A percentile compares a stretch with the other conserved stretches of the same genome.
Evolutionary conservation across 1,140 invertebrate genomes (phyloP).

Genomic region (Rhagoletis pomonella): DNA sequence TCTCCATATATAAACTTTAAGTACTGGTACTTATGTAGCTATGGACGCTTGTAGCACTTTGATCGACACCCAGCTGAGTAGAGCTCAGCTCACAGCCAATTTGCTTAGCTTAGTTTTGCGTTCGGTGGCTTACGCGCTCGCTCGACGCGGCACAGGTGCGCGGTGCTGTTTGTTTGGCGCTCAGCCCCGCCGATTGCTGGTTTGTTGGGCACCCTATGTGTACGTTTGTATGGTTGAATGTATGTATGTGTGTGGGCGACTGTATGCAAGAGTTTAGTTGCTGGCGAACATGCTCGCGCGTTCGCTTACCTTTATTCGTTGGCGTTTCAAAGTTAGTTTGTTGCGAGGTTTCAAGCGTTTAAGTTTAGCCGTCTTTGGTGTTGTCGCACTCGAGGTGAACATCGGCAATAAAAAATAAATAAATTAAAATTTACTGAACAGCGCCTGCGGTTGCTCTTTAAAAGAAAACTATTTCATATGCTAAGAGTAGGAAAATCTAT

Average conservation of each 20-base stretch:
- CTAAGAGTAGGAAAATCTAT: not conserved
- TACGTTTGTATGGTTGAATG: not conserved
- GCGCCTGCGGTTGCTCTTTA: not conserved
- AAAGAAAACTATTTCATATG: not conserved
- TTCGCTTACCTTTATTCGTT: slow-evolving; percentile 25
- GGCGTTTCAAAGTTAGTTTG: slow-evolving; percentile 24
- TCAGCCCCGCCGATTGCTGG: not conserved
- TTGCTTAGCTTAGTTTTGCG: not conserved
- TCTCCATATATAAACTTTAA: not conserved
- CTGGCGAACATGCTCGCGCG: slow-evolving; percentile 21
- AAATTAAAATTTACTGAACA: not conserved
- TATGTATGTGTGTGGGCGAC: not conserved
- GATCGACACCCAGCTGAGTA: not conserved
- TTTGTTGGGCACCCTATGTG: slow-evolving; percentile 4
- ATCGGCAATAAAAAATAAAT: not conserved
- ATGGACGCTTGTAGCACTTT: not conserved
- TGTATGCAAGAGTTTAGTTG: not conserved
- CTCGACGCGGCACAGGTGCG: slow-evolving; percentile 12
- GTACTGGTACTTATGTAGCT: not conserved
- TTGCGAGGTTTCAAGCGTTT: slow-evolving; percentile 42
- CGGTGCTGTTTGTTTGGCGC: not conserved
- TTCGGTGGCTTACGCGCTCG: not conserved
- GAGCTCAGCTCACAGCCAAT: not conserved
- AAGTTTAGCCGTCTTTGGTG: not conserved
- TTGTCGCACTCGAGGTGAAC: not conserved